Conservation (phyloP, 2,113 vertebrate genomes). For the Cnemophilus loriae region DNA sequence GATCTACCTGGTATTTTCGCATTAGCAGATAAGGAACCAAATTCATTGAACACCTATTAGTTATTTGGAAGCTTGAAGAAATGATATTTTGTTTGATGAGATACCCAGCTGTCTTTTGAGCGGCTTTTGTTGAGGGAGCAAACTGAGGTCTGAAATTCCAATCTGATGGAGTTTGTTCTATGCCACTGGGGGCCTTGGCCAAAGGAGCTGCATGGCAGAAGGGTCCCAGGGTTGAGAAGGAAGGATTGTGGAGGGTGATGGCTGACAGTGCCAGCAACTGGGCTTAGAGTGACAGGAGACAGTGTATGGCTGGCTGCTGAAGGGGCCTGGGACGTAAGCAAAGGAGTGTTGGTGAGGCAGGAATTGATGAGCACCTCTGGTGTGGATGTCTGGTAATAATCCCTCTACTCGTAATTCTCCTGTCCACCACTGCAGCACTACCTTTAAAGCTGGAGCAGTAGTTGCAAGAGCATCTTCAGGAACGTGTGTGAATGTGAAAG, state of each 20-base stretch:
- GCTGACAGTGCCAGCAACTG: neutral
- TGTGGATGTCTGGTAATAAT: too few species aligned
- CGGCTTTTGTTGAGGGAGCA: neutral
- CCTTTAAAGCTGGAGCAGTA: neutral
- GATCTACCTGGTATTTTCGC: neutral
- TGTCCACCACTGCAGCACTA: neutral
- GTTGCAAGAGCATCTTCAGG: neutral
- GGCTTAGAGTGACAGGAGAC: neutral
- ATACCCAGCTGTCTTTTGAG: neutral
- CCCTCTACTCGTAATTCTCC: neutral
- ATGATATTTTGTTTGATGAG: neutral
- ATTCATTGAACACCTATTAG: neutral
- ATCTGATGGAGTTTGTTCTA: neutral
- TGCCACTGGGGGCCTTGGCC: accelerated
- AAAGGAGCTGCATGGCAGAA: neutral
- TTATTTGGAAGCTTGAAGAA: neutral
- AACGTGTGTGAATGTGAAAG: neutral
- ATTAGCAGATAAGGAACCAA: neutral
- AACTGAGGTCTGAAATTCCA: neutral
- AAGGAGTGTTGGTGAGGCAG: neutral
- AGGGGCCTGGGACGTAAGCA: too few species aligned
- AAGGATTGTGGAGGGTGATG: neutral
- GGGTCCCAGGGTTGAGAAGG: neutral
- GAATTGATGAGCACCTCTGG: neutral
- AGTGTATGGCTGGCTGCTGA: neutral